phyloP scores from a whole-genome alignment of 2,888 invertebrate species.

The Drosophila anomalata region DNA sequence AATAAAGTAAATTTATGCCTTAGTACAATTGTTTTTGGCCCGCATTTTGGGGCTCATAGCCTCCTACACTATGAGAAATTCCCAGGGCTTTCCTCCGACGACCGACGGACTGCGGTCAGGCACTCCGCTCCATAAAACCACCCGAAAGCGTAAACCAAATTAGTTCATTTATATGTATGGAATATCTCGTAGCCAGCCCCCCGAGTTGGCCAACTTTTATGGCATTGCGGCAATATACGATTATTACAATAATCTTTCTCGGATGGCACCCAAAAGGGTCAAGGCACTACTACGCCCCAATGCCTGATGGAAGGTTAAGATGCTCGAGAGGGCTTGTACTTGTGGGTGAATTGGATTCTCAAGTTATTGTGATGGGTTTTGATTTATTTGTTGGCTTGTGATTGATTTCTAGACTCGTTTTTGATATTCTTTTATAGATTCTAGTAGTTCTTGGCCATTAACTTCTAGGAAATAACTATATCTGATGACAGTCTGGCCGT shows the following conservation, averaged over 20 bases:
- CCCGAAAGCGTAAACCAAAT: constrained; percentile 61
- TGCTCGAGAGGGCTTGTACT: constrained; percentile 7
- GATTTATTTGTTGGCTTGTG: constrained; percentile 15
- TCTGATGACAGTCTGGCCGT: neutral
- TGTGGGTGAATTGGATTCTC: constrained; percentile 14
- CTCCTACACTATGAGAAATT: constrained; percentile 74
- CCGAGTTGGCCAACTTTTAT: constrained; percentile 64
- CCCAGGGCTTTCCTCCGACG: constrained; percentile 46
- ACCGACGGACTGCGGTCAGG: constrained; percentile 20
- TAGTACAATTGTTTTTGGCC: constrained; percentile 57
- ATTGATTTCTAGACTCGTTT: neutral
- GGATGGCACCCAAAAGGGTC: constrained; percentile 45
- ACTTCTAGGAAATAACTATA: neutral
- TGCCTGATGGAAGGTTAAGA: constrained; percentile 29
- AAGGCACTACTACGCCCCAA: constrained; percentile 16
- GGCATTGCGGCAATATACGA: constrained; percentile 61
- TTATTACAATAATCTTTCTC: constrained; percentile 31
- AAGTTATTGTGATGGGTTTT: constrained; percentile 22
- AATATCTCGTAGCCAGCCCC: constrained; percentile 11
- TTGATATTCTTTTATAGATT: too few species aligned
- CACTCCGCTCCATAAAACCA: constrained; percentile 51
- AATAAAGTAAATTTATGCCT: constrained; percentile 73
- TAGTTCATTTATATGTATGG: constrained; percentile 69
- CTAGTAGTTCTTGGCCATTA: neutral
- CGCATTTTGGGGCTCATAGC: constrained; percentile 17